Percentiles rank a stretch among this genome's conserved stretches.
Evolutionary conservation across 2,797 vertebrate genomes (phyloP).

Genomic region (Myiothlypis coronata): DNA sequence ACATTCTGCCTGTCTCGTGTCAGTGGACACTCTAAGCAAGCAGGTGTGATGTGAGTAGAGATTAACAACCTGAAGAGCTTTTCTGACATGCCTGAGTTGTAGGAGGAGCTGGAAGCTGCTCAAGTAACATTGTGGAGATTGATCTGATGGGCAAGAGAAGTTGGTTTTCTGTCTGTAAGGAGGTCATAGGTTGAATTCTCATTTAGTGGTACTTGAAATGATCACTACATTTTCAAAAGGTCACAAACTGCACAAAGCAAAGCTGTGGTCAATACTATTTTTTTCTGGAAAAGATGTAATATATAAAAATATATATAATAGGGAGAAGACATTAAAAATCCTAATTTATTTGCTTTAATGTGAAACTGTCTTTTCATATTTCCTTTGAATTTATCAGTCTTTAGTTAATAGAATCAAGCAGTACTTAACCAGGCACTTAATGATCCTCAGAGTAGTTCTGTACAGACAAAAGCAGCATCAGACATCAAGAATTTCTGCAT

Average conservation of each 20-base stretch:
- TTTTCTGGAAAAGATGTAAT: background rate
- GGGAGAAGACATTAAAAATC: background rate
- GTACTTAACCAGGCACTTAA: background rate
- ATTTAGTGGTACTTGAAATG: background rate
- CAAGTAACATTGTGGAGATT: background rate
- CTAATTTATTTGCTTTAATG: background rate
- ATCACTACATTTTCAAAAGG: background rate
- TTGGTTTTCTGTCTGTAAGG: background rate
- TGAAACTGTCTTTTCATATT: background rate
- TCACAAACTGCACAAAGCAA: background rate
- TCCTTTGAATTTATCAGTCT: background rate
- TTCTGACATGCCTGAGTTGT: background rate
- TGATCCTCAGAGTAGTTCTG: background rate
- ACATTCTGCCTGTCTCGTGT: rapidly evolving
- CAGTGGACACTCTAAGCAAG: background rate
- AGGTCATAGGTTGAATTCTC: background rate
- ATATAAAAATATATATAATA: background rate
- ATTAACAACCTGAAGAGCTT: background rate
- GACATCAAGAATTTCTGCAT: background rate
- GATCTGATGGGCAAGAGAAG: background rate
- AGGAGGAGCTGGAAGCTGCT: background rate
- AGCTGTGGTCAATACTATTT: background rate
- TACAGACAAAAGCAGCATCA: background rate
- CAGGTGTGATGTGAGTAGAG: background rate
- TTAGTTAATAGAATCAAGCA: background rate